Percentiles rank a stretch among this genome's conserved stretches.
Evolutionary conservation across 2,113 vertebrate species (phyloP).

Genomic region (Platichthys stellatus): DNA sequence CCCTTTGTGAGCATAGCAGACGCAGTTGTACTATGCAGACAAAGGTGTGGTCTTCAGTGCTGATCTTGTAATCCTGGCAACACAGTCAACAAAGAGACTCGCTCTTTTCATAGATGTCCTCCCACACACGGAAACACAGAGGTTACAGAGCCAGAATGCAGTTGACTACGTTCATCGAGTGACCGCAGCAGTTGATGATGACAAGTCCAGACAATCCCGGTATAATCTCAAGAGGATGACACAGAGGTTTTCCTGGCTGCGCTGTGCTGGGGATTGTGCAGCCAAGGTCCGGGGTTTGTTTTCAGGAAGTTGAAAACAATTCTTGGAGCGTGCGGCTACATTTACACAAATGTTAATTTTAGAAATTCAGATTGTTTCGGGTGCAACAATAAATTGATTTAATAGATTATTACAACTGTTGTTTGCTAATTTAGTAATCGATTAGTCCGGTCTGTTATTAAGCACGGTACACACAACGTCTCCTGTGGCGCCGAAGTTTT

Average conservation of each 20-base stretch:
- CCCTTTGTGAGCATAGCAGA: conserved; percentile 58
- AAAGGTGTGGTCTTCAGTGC: conserved; percentile 72
- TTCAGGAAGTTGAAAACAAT: conserved; percentile 8
- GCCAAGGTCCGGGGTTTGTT: conserved; percentile 17
- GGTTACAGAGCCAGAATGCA: conserved; percentile 25
- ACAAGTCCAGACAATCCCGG: conserved; percentile 57
- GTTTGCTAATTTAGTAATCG: too few relatives aligned
- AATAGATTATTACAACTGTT: too few relatives aligned
- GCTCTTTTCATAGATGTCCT: conserved; percentile 52
- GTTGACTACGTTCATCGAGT: conserved; percentile 35
- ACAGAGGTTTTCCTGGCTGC: conserved; percentile 39
- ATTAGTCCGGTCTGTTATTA: too few relatives aligned
- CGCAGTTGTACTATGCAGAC: conserved; percentile 65
- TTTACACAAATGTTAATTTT: conserved; percentile 3
- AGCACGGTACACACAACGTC: too few relatives aligned
- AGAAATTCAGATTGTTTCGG: neutral
- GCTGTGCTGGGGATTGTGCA: conserved; percentile 24
- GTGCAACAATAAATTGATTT: too few relatives aligned
- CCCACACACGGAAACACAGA: conserved; percentile 50
- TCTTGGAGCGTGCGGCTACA: neutral
- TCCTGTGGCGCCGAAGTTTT: too few relatives aligned
- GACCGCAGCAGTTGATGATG: conserved; percentile 52
- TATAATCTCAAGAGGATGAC: conserved; percentile 49
- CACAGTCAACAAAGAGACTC: conserved; percentile 69
- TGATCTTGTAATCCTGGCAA: conserved; percentile 70